These are phyloP conservation scores for Metalampra italica DNA, from an alignment of 2,888 invertebrate genomes.

Conservation along the genomic window DNA sequence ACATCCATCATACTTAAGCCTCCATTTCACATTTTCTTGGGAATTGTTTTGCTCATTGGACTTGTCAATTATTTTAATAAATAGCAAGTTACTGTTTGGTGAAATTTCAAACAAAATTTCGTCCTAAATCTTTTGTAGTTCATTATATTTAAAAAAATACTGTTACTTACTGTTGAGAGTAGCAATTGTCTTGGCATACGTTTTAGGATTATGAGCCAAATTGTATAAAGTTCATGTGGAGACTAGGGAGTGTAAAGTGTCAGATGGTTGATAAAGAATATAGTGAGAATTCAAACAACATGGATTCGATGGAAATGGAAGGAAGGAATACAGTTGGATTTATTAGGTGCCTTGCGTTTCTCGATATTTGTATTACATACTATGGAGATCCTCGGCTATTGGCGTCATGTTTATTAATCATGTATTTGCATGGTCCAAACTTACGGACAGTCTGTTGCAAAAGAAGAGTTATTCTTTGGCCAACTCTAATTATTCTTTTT, in stretches of 20 bases:
- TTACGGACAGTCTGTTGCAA: too few relatives aligned
- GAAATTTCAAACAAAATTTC: constrained; percentile 8
- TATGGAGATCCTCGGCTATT: constrained; percentile 10
- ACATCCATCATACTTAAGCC: not conserved
- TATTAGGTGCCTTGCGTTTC: constrained; percentile 57
- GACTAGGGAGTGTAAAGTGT: constrained; percentile 41
- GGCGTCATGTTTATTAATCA: not conserved
- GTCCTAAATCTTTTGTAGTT: constrained; percentile 8
- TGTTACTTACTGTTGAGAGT: constrained; percentile 8
- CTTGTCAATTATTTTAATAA: constrained; percentile 13
- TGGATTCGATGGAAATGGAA: constrained; percentile 41
- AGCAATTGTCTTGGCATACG: constrained; percentile 51
- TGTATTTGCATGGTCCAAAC: too few relatives aligned
- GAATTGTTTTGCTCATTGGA: constrained; percentile 31
- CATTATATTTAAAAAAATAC: constrained; percentile 3
- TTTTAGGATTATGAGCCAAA: constrained; percentile 62
- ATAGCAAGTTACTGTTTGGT: constrained; percentile 5
- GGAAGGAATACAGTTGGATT: constrained; percentile 33
- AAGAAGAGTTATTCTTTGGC: too few relatives aligned
- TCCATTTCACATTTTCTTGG: constrained; percentile 6
- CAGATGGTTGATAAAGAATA: constrained; percentile 38
- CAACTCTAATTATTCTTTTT: too few relatives aligned
- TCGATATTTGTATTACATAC: constrained; percentile 8
- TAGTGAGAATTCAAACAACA: constrained; percentile 43
- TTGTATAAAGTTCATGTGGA: constrained; percentile 45